Evolutionary conservation across 2,113 vertebrate genomes (phyloP).

Genomic region (Aplodontia rufa): DNA sequence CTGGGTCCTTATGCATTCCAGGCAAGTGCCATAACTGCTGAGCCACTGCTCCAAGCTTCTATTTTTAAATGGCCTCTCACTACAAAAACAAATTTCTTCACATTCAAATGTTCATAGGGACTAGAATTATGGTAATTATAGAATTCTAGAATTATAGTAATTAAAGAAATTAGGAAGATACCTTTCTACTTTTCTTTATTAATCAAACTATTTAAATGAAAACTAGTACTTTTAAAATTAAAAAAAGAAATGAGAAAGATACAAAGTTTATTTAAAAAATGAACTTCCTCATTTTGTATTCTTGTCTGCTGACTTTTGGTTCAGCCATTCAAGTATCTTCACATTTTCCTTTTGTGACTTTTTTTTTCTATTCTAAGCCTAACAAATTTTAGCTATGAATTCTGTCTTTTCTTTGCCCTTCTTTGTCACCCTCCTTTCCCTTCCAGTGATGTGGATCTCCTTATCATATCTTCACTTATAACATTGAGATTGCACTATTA

Average conservation of each 20-base stretch:
- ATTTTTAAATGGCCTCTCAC: neutral
- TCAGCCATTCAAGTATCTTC: conserved; percentile 15
- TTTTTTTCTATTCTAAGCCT: neutral
- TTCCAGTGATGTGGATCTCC: neutral
- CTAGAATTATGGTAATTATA: no score
- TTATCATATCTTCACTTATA: neutral
- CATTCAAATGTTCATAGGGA: neutral
- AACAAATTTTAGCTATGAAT: neutral
- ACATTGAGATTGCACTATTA: neutral
- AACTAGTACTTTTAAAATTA: neutral
- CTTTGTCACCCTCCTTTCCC: neutral
- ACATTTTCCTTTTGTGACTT: conserved; percentile 4
- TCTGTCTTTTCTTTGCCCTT: neutral
- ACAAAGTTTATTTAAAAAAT: conserved; percentile 2
- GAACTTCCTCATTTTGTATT: conserved; percentile 71
- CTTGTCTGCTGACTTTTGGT: conserved; percentile 58
- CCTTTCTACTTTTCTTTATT: neutral
- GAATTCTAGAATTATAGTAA: neutral
- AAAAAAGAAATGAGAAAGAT: conserved; percentile 31
- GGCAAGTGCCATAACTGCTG: no score
- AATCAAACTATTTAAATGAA: conserved; percentile 24
- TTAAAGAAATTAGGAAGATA: conserved; percentile 4
- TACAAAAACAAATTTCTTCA: neutral
- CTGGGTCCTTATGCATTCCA: no score
- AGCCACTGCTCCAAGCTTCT: no score